Percentiles rank a stretch among this genome's conserved stretches.
These are phyloP conservation scores for Anastrepha obliqua DNA, from an alignment of 1,140 invertebrate genomes.

Conservation along the genomic window DNA sequence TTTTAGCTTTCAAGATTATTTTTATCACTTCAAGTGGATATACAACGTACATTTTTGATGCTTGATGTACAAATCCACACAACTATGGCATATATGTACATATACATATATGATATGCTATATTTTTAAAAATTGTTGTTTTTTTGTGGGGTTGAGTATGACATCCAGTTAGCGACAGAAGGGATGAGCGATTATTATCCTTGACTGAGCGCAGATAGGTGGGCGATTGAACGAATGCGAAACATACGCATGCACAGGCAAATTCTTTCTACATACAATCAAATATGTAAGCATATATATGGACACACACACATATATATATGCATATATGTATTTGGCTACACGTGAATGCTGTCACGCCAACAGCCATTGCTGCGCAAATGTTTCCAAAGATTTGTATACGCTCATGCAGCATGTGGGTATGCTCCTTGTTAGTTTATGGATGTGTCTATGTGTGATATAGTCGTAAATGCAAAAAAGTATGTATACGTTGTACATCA, in stretches of 20 bases:
- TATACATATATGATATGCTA: not conserved
- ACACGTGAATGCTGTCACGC: not conserved
- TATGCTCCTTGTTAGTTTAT: not conserved
- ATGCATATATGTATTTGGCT: not conserved
- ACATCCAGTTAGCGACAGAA: not conserved
- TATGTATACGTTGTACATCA: conserved; percentile 10
- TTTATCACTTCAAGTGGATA: not conserved
- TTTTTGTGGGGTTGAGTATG: not conserved
- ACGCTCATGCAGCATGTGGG: not conserved
- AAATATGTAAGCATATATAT: not conserved
- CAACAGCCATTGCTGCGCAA: not conserved
- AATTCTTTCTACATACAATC: not conserved
- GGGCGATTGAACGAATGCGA: not conserved
- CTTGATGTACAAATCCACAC: conserved; percentile 38
- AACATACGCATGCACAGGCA: not conserved
- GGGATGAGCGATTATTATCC: conserved; percentile 49
- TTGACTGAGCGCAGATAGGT: conserved; percentile 8
- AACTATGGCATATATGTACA: not conserved
- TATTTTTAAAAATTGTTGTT: too few relatives aligned
- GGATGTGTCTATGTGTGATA: not conserved
- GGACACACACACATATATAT: not conserved
- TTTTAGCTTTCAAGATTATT: not conserved
- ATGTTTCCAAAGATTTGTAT: not conserved
- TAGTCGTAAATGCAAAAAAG: not conserved
- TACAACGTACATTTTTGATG: conserved; percentile 6